Conservation (phyloP, 2,888 invertebrate genomes). For the Quadriops clusia region DNA sequence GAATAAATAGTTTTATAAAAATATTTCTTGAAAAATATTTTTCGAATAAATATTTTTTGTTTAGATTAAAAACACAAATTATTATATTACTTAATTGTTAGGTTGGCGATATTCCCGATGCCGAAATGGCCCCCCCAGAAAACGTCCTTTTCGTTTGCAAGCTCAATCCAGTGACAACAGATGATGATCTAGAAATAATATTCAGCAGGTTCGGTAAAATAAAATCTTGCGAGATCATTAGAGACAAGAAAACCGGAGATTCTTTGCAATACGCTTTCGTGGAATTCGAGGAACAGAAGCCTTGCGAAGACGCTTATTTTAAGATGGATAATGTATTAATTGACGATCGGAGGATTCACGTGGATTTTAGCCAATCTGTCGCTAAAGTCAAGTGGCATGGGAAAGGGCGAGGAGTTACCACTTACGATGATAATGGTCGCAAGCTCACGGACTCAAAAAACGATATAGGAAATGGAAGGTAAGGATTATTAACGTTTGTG, state of each 20-base stretch:
- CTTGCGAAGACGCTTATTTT: slow-evolving; percentile 96
- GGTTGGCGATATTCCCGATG: slow-evolving; percentile 88
- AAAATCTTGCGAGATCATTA: slow-evolving; percentile 88
- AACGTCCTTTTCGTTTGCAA: slow-evolving; percentile 99
- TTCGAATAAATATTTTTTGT: no score
- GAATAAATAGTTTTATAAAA: no score
- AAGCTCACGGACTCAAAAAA: slow-evolving; percentile 18
- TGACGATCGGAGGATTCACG: slow-evolving; percentile 96
- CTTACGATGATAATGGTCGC: slow-evolving; percentile 36
- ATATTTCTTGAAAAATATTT: no score
- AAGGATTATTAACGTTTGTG: no score
- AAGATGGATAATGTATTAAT: slow-evolving; percentile 99
- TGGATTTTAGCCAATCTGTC: slow-evolving; percentile 98
- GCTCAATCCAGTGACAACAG: slow-evolving; percentile 94
- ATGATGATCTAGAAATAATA: slow-evolving; percentile 94
- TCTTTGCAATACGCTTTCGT: slow-evolving; percentile 98
- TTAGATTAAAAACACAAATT: no score
- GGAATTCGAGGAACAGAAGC: slow-evolving; percentile 83
- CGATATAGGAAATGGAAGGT: slow-evolving; percentile 20
- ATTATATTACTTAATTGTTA: no score
- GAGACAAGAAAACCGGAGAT: slow-evolving; percentile 84
- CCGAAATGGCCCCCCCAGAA: slow-evolving; percentile 95
- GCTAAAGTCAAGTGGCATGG: slow-evolving; percentile 87
- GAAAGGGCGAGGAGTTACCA: slow-evolving; percentile 68
- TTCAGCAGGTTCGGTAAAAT: slow-evolving; percentile 94